phyloP scores from a whole-genome alignment of 2,888 invertebrate genomes.

The Steinernema hermaphroditum region DNA sequence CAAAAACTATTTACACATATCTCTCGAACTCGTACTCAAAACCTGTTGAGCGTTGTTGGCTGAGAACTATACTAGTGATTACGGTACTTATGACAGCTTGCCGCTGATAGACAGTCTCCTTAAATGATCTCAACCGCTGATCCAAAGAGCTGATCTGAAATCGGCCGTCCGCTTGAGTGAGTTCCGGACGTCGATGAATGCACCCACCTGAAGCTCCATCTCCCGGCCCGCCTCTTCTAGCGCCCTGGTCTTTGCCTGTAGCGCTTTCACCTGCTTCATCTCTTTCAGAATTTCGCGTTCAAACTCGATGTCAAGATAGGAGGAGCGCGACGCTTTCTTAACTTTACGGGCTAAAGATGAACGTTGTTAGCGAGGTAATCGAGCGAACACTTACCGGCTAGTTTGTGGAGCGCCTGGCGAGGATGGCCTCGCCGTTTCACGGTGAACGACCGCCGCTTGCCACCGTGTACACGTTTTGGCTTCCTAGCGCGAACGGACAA shows the following conservation, averaged over 20 bases:
- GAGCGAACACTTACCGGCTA: constrained; percentile 2
- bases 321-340: constrained; percentile 2
- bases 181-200: not conserved
- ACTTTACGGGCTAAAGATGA: constrained; percentile 1
- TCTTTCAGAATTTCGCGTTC: constrained; percentile 3
- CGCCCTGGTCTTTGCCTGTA: not conserved
- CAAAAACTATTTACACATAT: not conserved
- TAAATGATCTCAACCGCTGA: not conserved
- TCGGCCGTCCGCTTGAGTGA: too few species aligned
- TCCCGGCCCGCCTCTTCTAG: constrained; percentile 24
- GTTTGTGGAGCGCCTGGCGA: constrained; percentile 13
- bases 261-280: constrained; percentile 4
- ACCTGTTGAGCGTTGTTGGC: not conserved
- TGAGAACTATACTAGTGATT: constrained; percentile 5
- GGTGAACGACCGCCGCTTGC: not conserved
- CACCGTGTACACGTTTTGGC: not conserved
- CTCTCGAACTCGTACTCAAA: constrained; percentile 24
- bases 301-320: constrained; percentile 11
- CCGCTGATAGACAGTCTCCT: constrained; percentile 5
- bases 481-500: not conserved
- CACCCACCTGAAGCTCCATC: constrained; percentile 27
- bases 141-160: constrained; percentile 22
- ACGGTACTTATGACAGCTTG: constrained; percentile 9
- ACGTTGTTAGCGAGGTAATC: not conserved
- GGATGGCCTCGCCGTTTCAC: not conserved